A percentile compares a stretch with the other conserved stretches of the same genome.
Conservation (phyloP, 1,140 invertebrate species). For the Hylyphantes graminicola region DNA sequence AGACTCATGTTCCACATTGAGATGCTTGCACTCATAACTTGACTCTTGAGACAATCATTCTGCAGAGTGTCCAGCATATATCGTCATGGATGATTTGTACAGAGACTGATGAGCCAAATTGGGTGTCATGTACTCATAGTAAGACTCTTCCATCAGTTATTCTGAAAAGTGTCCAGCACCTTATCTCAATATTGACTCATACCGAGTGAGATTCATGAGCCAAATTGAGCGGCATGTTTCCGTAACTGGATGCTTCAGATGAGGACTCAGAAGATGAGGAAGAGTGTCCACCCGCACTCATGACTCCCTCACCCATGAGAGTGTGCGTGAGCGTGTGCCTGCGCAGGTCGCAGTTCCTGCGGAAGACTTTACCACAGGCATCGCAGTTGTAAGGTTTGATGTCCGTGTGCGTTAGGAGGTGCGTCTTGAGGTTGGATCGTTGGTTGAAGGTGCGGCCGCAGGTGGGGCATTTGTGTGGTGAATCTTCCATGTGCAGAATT, state of each 20-base stretch:
- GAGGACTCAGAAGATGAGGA: slow-evolving; percentile 6
- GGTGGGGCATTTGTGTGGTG: slow-evolving; percentile 84
- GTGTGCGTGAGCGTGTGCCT: slow-evolving; percentile 88
- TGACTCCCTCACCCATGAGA: slow-evolving; percentile 65
- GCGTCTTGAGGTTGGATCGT: slow-evolving; percentile 89
- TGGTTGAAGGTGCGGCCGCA: slow-evolving; percentile 88
- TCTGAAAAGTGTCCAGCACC: background rate
- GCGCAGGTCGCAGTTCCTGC: slow-evolving; percentile 65
- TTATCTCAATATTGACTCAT: background rate
- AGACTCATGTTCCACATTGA: no score
- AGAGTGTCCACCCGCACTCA: background rate
- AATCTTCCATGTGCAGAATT: slow-evolving; percentile 90
- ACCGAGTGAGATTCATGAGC: slow-evolving; percentile 20
- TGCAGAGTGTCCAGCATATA: no score
- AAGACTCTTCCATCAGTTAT: background rate
- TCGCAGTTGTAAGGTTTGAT: slow-evolving; percentile 80
- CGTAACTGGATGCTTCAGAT: background rate
- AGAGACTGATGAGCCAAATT: no score
- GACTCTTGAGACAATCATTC: no score
- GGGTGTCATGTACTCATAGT: no score
- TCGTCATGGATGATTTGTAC: no score
- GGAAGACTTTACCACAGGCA: slow-evolving; percentile 67
- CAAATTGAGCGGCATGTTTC: slow-evolving; percentile 33
- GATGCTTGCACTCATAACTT: no score
- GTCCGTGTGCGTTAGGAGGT: slow-evolving; percentile 91